Conservation (phyloP, 2,797 vertebrate species). For the Moxostoma hubbsi region DNA sequence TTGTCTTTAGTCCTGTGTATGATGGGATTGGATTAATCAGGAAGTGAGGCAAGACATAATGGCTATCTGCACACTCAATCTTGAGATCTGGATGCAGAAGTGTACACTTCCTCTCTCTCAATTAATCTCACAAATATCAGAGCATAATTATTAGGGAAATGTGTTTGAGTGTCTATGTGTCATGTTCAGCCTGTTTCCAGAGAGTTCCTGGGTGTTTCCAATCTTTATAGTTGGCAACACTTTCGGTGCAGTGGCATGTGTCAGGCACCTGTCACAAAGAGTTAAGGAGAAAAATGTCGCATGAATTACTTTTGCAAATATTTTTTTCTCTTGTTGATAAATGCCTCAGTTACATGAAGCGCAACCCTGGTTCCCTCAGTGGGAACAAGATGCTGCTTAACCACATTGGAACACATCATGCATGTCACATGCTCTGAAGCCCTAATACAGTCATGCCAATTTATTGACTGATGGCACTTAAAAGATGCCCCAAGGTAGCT, state of each 20-base stretch:
- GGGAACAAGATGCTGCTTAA: no score
- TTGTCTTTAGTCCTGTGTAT: conserved; percentile 60
- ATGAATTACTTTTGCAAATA: conserved; percentile 11
- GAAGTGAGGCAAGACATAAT: conserved; percentile 46
- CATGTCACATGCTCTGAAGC: no score
- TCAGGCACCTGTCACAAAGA: not conserved
- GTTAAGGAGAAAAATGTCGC: conserved; percentile 26
- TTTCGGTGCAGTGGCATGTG: conserved; percentile 7
- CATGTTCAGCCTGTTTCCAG: conserved; percentile 6
- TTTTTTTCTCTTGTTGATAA: not conserved
- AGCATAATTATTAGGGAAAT: not conserved
- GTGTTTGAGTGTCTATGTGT: not conserved
- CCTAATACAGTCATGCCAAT: no score
- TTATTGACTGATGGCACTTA: no score
- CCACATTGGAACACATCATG: no score
- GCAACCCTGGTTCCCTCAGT: no score
- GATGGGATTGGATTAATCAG: conserved; percentile 59
- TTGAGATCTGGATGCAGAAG: conserved; percentile 54
- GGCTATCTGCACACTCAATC: conserved; percentile 46
- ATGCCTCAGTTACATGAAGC: not conserved
- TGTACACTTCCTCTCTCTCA: not conserved
- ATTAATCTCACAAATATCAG: no score
- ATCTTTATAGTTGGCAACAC: not conserved
- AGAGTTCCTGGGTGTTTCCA: not conserved
- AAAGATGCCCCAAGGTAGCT: no score